Evolutionary conservation across 2,797 vertebrate genomes (phyloP).

Genomic region (Leucoraja ocellata): DNA sequence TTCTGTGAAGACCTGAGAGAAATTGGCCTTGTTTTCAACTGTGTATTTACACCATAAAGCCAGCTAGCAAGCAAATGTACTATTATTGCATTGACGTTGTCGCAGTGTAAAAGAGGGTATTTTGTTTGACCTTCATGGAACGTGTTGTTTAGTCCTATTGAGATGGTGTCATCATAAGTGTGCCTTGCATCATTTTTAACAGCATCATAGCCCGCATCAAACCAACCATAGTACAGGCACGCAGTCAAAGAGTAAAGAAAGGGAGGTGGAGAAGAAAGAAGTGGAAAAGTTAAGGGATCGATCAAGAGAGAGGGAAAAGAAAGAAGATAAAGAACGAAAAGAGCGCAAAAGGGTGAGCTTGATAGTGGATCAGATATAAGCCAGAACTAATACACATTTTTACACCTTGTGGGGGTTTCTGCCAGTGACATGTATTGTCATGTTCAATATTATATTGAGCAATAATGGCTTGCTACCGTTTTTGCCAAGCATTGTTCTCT

Average conservation of each 20-base stretch:
- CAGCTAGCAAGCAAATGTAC: constrained; percentile 34
- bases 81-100: background rate
- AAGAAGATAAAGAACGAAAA: constrained; percentile 86
- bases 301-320: constrained; percentile 91
- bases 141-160: background rate
- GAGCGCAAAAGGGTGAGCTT: constrained; percentile 80
- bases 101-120: background rate
- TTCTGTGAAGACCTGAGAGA: background rate
- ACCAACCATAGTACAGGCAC: constrained; percentile 82
- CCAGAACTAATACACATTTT: background rate
- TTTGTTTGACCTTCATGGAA: constrained; percentile 23
- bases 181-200: constrained; percentile 36
- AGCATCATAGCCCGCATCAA: constrained; percentile 63
- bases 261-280: constrained; percentile 94
- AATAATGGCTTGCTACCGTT: too few species aligned
- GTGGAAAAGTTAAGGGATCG: constrained; percentile 80
- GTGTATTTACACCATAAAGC: background rate
- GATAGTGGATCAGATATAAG: background rate
- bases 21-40: background rate
- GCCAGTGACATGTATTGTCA: background rate
- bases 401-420: background rate
- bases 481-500: background rate
- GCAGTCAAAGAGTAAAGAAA: constrained; percentile 94
- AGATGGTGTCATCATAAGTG: background rate
- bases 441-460: background rate